Conservation (phyloP, 2,113 vertebrate species). For the Tupaia tana region DNA sequence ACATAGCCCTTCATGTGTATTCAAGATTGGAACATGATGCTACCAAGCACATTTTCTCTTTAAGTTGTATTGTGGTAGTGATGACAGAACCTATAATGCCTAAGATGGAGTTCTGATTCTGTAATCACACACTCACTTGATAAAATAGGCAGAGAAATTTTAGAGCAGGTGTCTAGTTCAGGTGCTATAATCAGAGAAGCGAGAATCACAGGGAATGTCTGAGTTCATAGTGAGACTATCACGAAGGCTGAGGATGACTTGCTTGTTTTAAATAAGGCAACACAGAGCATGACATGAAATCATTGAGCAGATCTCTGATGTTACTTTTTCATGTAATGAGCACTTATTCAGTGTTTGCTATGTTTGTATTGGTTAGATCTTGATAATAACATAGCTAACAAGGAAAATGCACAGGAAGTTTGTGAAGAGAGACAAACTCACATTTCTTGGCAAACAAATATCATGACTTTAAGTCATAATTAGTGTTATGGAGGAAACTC, state of each 20-base stretch:
- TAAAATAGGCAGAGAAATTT: not conserved
- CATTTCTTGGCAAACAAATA: not conserved
- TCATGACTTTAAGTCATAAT: not conserved
- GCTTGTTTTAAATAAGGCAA: not conserved
- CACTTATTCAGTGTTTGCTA: not conserved
- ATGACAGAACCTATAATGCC: not conserved
- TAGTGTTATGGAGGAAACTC: not conserved
- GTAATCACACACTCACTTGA: not conserved
- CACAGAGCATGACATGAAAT: not conserved
- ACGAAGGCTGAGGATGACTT: not conserved
- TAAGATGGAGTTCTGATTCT: not conserved
- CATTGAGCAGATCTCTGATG: not conserved
- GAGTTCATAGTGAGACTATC: not conserved
- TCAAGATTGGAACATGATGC: not conserved
- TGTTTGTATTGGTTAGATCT: not conserved
- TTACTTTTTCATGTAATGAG: not conserved
- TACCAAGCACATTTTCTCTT: not conserved
- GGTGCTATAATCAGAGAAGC: not conserved
- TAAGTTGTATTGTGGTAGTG: not conserved
- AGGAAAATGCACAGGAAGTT: not conserved
- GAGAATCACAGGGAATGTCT: not conserved
- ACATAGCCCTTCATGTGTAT: not conserved
- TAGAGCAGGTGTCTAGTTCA: not conserved
- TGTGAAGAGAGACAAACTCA: not conserved
- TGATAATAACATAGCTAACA: slow-evolving; percentile 16